Evolutionary conservation across 2,797 vertebrate genomes (phyloP).

Genomic region (Sebastes minor): DNA sequence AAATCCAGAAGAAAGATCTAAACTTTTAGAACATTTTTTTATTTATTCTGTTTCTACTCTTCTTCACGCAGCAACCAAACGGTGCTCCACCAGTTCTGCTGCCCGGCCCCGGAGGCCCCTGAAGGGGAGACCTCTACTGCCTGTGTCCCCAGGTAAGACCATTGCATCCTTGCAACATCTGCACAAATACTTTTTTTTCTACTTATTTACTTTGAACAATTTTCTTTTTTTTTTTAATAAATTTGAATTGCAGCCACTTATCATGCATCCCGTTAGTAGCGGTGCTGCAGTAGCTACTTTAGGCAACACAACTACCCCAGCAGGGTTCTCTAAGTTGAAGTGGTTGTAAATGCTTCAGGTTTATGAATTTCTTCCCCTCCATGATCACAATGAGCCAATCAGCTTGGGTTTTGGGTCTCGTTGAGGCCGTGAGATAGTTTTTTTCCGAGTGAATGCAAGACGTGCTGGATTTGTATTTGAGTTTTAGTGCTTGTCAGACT

Average conservation of each 20-base stretch:
- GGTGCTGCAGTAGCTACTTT: constrained; percentile 53
- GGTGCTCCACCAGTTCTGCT: constrained; percentile 98
- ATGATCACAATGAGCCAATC: background rate
- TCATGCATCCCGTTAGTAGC: constrained; percentile 66
- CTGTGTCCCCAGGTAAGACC: constrained; percentile 85
- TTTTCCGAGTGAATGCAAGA: background rate
- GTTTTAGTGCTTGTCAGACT: constrained; percentile 5
- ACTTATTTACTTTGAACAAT: constrained; percentile 6
- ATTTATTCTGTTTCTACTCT: constrained; percentile 2
- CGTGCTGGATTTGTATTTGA: background rate
- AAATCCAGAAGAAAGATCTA: background rate
- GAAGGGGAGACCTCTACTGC: constrained; percentile 90
- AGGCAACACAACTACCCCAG: constrained; percentile 71
- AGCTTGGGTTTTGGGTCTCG: constrained; percentile 46
- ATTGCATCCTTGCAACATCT: constrained; percentile 46
- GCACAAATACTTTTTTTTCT: constrained; percentile 23
- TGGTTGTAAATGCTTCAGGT: constrained; percentile 77
- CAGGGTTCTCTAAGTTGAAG: constrained; percentile 71
- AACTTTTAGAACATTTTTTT: background rate
- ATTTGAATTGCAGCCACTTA: constrained; percentile 56
- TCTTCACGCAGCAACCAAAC: constrained; percentile 90
- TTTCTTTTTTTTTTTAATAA: constrained; percentile 16
- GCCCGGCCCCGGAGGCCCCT: constrained; percentile 91
- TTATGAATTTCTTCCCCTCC: background rate
- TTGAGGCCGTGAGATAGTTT: background rate